Evolutionary conservation across 2,888 invertebrate species (phyloP).

Genomic region (Phasia obesa): DNA sequence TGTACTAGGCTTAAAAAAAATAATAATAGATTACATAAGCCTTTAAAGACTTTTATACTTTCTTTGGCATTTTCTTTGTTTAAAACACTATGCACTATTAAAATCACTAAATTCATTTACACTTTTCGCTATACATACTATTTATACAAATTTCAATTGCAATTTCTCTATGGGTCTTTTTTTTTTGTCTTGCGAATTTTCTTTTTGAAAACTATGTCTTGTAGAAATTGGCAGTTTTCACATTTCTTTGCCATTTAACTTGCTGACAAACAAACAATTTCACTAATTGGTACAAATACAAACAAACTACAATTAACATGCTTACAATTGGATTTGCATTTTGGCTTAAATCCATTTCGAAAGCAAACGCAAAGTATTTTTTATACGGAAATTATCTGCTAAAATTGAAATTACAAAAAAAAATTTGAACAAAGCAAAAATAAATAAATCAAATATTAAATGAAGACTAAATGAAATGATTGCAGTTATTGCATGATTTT

Average conservation of each 20-base stretch:
- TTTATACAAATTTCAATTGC: conserved; percentile 14
- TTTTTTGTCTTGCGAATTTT: not conserved
- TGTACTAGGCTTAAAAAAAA: too few relatives aligned
- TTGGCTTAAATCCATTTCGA: conserved; percentile 66
- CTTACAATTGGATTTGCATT: not conserved
- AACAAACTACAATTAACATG: not conserved
- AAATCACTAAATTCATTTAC: conserved; percentile 20
- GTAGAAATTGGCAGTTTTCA: conserved; percentile 70
- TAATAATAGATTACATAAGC: too few relatives aligned
- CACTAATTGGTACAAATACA: conserved; percentile 62
- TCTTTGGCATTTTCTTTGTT: not conserved
- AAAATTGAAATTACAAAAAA: conserved; percentile 56
- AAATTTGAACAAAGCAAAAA: not conserved
- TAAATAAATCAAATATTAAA: conserved; percentile 7
- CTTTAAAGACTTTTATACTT: too few relatives aligned
- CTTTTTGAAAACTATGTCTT: conserved; percentile 52
- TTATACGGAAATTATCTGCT: conserved; percentile 64
- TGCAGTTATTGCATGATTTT: conserved; percentile 42
- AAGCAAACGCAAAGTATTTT: conserved; percentile 59
- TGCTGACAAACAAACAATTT: conserved; percentile 66
- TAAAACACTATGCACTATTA: conserved; percentile 27
- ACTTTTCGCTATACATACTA: not conserved
- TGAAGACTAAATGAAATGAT: conserved; percentile 2
- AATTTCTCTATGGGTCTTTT: conserved; percentile 42
- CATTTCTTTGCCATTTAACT: conserved; percentile 56